These are phyloP conservation scores for Whitmania pigra DNA, from an alignment of 1,140 invertebrate species.

Conservation along the genomic window DNA sequence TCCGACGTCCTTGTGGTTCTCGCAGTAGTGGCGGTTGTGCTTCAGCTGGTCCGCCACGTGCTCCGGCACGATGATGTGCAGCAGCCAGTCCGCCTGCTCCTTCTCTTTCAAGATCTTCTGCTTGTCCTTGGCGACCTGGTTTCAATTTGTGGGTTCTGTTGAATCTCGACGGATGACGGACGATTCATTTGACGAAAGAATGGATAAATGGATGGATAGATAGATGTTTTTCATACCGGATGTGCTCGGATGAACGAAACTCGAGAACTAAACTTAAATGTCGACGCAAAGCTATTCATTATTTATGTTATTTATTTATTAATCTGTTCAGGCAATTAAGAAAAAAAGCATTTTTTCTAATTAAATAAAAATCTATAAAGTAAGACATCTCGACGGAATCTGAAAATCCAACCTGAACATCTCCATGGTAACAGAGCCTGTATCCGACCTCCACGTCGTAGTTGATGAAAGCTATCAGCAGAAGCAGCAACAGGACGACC, in stretches of 20 bases:
- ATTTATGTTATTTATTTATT: too few species aligned
- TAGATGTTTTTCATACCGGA: too few species aligned
- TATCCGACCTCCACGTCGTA: slow-evolving; percentile 89
- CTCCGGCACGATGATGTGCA: slow-evolving; percentile 88
- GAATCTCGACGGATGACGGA: too few species aligned
- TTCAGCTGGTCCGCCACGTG: slow-evolving; percentile 85
- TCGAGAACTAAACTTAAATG: too few species aligned
- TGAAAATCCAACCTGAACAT: slow-evolving; percentile 49
- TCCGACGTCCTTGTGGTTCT: slow-evolving; percentile 80
- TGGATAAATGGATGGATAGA: too few species aligned
- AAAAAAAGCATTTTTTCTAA: neutral
- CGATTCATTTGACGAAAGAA: too few species aligned
- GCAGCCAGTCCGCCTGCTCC: slow-evolving; percentile 85
- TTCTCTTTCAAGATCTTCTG: slow-evolving; percentile 48
- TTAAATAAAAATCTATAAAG: neutral
- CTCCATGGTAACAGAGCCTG: slow-evolving; percentile 79
- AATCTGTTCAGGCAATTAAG: neutral
- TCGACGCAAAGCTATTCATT: too few species aligned
- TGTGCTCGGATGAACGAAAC: too few species aligned
- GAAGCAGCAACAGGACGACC: slow-evolving; percentile 60
- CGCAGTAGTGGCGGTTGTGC: slow-evolving; percentile 82
- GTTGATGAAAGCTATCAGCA: slow-evolving; percentile 80
- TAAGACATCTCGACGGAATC: neutral
- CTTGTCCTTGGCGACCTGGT: slow-evolving; percentile 28
- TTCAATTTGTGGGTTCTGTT: neutral